Base-by-base conservation (phyloP, 2,888 invertebrate genomes). In the Xylota segnis region DNA sequence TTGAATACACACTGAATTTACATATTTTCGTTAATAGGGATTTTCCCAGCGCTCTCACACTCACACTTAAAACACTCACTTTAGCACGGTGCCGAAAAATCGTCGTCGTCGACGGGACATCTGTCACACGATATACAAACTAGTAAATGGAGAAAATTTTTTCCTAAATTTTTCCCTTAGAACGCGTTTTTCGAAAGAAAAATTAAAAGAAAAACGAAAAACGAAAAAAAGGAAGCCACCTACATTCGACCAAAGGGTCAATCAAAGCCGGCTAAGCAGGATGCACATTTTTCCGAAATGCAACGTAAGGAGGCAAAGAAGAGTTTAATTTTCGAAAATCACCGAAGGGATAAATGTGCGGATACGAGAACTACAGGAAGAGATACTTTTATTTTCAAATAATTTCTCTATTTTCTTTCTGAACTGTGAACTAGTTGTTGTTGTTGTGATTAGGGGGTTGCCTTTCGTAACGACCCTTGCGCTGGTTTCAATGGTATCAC, bases 1-100 rank as follows among this genome's bases (percentile, higher is more conserved):
- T 82, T 82, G 86, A 86, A 86, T 86, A 86, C 86, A 86, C 86
- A 86, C 86, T 86, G 77, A 86, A 86, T 86, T 86, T 86, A 86
- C 86, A 82, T 86, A 86, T 86, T 86, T 86, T 82, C 82, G 82
- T 86, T 86, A 86, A 86, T 81, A 86, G 82, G 76, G 86, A 82
- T 82, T 86, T 84, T 82, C 82, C 76, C 82, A 86, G 66, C 75
- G 82, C 82, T 86, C 86, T 86, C 82, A 82, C 86, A 72, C 81
- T 86, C 82, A 81, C 86, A 86, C 61, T 82, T 61, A 71, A 65
- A 77, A 58, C 82, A 82, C 82, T 86, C 71, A 77, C 72, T 82
- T 77, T 63, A 76, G 54, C 72, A 86, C 76, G 61, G 77, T 82
- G 76, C 61, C 86, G 82, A 86, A 82, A 86, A 86, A 59, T 77